Percentiles rank a stretch among this genome's conserved stretches.
These are phyloP conservation scores for Helicolenus hilgendorfi DNA, from an alignment of 2,797 vertebrate genomes.

Conservation along the genomic window DNA sequence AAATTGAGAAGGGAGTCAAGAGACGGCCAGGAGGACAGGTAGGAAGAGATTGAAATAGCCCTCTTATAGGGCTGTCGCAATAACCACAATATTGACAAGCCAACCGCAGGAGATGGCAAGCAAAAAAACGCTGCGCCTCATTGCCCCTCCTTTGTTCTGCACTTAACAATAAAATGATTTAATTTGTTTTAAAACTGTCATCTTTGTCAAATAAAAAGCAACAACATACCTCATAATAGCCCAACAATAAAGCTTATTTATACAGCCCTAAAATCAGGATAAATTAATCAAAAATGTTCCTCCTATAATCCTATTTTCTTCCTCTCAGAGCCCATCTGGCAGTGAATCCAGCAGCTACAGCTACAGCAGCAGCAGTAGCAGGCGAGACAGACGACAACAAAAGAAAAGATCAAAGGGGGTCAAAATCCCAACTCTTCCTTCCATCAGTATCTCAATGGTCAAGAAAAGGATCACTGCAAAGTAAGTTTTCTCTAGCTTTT, in stretches of 20 bases:
- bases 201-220: too few species aligned
- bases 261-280: too few species aligned
- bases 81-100: too few species aligned
- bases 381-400: constrained; percentile 22
- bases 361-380: constrained; percentile 43
- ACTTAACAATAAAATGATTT: too few species aligned
- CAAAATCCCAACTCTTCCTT: constrained; percentile 86
- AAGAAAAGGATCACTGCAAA: constrained; percentile 92
- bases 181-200: too few species aligned
- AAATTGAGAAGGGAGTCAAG: constrained; percentile 94
- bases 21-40: constrained; percentile 87
- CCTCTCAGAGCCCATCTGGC: constrained; percentile 78
- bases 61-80: too few species aligned
- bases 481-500: constrained; percentile 78
- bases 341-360: constrained; percentile 76
- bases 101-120: too few species aligned
- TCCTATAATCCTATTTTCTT: background rate
- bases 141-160: too few species aligned
- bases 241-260: too few species aligned
- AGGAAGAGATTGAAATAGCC: background rate
- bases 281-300: too few species aligned
- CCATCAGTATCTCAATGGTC: constrained; percentile 90
- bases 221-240: too few species aligned
- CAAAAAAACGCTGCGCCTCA: too few species aligned
- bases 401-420: constrained; percentile 81